A percentile compares a stretch with the other conserved stretches of the same genome.
phyloP scores from a whole-genome alignment of 2,888 invertebrate genomes.

The Sclerodermus sp. region DNA sequence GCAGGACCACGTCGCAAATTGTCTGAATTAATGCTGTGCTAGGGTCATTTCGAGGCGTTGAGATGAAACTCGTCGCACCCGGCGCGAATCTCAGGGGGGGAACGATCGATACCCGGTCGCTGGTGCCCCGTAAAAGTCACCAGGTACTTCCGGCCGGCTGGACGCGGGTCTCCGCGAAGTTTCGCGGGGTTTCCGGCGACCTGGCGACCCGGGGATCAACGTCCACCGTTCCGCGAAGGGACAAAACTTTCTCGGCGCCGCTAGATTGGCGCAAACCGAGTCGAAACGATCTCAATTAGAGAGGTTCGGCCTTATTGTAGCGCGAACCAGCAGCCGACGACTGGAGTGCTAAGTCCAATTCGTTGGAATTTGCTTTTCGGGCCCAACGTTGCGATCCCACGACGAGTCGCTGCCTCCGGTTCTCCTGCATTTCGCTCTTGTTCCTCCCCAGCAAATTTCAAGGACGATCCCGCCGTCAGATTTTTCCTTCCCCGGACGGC shows the following conservation, averaged over 20 bases:
- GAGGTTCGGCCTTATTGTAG: conserved; percentile 22
- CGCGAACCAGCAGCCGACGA: conserved; percentile 3
- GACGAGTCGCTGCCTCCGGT: too few species aligned
- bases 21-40: conserved; percentile 47
- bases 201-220: not conserved
- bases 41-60: conserved; percentile 39
- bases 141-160: not conserved
- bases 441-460: too few species aligned
- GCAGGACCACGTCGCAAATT: conserved; percentile 46
- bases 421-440: too few species aligned
- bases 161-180: not conserved
- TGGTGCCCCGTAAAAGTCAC: not conserved
- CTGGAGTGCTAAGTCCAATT: too few species aligned
- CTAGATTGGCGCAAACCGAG: conserved; percentile 38
- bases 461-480: too few species aligned
- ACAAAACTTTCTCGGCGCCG: conserved; percentile 24
- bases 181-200: not conserved
- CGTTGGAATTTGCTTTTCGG: too few species aligned
- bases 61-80: conserved; percentile 31
- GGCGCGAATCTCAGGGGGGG: not conserved
- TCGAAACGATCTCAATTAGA: conserved; percentile 35
- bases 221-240: conserved; percentile 5
- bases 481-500: too few species aligned
- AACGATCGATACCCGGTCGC: not conserved
- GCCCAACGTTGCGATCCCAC: too few species aligned